Base-by-base conservation (phyloP, 1,140 invertebrate genomes). In the Ceratina calcarata region DNA sequence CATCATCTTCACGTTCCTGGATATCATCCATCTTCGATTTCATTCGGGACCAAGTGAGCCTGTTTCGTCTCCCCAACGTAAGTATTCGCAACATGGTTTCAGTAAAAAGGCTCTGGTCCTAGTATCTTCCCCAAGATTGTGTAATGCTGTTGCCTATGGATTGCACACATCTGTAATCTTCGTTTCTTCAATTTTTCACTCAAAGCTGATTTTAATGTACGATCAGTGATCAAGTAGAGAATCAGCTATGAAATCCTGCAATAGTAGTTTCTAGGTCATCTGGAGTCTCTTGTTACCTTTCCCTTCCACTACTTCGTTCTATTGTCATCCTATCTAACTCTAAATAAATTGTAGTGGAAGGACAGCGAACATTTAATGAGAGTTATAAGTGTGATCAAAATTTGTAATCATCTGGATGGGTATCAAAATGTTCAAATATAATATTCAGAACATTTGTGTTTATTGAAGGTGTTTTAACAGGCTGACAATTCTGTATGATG, bases 21-120 rank as follows among this genome's bases (percentile, higher is more conserved):
- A 91, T 93, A 89, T 92, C 91, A 86, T 91, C 90, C 70, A 77
- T 93, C 86, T 89, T 93, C 87, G 87, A 90, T 90, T 93, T 91
- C 89, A 89, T 92, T 92, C 91, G 92, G 92, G 89, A 91, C 82
- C 92, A 93, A 92, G 91, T 92, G 87, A 92, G 89, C 90, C 86
- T 91, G 82, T 93, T 93, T 87, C 91, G 91, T 12, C 85, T 90
- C 53, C 79, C 90, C 24, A 92, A 91, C 70, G 91, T 92, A 92
- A 92, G 91, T 92, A 91, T 68, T 81, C 67, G 80, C 57, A 81
- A 51, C 67, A 69, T 76, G 66, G 64, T 71, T 78, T 75, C 79
- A 68, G 45, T 81, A 76, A 61, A 70, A 66, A 65, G 57, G 67
- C 64, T 68, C 76, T 76, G 81, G 13, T 76, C 27, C 69, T 65